Percentiles rank a stretch among this genome's conserved stretches.
phyloP scores from a whole-genome alignment of 2,888 invertebrate genomes.

The Alcis repandata region DNA sequence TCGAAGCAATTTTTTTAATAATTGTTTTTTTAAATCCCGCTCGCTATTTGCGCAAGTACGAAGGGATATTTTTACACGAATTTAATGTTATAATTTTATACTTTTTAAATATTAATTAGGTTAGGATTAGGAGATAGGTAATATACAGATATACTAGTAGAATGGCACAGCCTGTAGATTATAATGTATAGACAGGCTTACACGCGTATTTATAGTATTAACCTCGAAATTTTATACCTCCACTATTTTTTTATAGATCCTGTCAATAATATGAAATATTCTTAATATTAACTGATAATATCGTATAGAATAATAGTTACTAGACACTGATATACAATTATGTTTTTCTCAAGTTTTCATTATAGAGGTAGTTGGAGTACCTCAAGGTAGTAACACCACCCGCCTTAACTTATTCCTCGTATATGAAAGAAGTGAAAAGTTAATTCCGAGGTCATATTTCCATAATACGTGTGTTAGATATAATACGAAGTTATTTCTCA shows the following conservation, averaged over 20 bases:
- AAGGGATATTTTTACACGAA: conserved; percentile 41
- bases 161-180: conserved; percentile 71
- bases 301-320: background rate
- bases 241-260: too few species aligned
- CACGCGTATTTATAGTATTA: conserved; percentile 5
- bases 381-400: too few species aligned
- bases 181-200: conserved; percentile 48
- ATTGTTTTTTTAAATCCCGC: conserved; percentile 60
- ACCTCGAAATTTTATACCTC: background rate
- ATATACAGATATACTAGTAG: conserved; percentile 67
- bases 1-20: conserved; percentile 64
- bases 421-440: too few species aligned
- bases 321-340: background rate
- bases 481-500: conserved; percentile 19
- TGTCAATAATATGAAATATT: too few species aligned
- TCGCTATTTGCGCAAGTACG: conserved; percentile 42
- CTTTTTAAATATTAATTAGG: conserved; percentile 50
- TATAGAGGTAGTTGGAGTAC: too few species aligned
- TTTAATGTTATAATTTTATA: conserved; percentile 41
- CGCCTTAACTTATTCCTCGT: too few species aligned
- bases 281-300: background rate
- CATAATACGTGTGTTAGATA: conserved; percentile 17
- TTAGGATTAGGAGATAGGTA: conserved; percentile 56
- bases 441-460: background rate
- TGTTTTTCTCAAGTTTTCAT: background rate